phyloP scores from a whole-genome alignment of 2,888 invertebrate genomes.

The Drosophila acutilabella region DNA sequence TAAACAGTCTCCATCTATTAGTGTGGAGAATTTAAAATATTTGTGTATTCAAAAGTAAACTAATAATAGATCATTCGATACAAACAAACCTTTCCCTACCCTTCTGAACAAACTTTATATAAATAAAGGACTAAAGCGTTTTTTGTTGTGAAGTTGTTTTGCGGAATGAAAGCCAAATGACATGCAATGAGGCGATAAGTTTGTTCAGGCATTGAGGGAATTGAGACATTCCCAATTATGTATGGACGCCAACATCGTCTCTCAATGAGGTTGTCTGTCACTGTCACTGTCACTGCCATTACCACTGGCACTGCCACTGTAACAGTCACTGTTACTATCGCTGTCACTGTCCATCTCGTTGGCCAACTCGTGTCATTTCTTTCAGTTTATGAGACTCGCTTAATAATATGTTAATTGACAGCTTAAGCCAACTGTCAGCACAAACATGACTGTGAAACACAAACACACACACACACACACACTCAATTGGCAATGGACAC shows the following conservation, averaged over 20 bases:
- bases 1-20: too few relatives aligned
- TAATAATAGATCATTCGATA: too few relatives aligned
- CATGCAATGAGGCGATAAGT: slow-evolving; percentile 14
- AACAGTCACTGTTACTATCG: not conserved
- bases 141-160: slow-evolving; percentile 6
- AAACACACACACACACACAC: not conserved
- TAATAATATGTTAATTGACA: slow-evolving; percentile 73
- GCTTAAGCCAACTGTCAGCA: slow-evolving; percentile 68
- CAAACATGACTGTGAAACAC: not conserved
- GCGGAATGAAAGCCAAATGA: not conserved
- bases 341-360: slow-evolving; percentile 1
- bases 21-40: too few relatives aligned
- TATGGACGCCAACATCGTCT: slow-evolving; percentile 12
- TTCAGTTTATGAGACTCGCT: slow-evolving; percentile 39
- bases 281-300: slow-evolving; percentile 12
- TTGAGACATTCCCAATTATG: slow-evolving; percentile 40
- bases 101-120: too few relatives aligned
- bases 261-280: slow-evolving; percentile 28
- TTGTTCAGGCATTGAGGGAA: slow-evolving; percentile 14
- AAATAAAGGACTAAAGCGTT: not conserved
- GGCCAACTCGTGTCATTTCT: slow-evolving; percentile 6
- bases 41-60: too few relatives aligned
- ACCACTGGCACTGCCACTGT: slow-evolving; percentile 16
- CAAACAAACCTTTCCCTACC: too few relatives aligned
- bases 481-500: slow-evolving; percentile 5